phyloP scores from a whole-genome alignment of 2,888 invertebrate genomes.

The Scaptomyza parva region DNA sequence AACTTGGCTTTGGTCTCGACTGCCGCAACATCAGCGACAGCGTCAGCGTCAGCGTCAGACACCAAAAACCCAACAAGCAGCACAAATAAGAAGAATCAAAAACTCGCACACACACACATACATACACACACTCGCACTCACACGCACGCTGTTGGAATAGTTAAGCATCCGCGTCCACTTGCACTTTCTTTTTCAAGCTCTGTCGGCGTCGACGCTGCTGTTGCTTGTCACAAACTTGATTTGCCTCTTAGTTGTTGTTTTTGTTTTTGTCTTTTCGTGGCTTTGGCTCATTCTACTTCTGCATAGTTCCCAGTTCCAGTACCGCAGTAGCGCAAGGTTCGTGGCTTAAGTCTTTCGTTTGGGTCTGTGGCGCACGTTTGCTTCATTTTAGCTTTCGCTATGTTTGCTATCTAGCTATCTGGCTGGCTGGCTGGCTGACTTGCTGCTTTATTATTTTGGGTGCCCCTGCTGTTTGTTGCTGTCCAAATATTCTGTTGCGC shows the following conservation, averaged over 20 bases:
- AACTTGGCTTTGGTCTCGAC: slow-evolving; percentile 66
- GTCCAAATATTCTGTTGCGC: slow-evolving; percentile 48
- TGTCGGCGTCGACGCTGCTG: slow-evolving; percentile 37
- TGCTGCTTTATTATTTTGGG: slow-evolving; percentile 50
- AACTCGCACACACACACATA: slow-evolving; percentile 29
- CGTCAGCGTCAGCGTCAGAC: slow-evolving; percentile 46
- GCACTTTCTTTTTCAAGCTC: slow-evolving; percentile 83
- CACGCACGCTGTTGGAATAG: slow-evolving; percentile 76
- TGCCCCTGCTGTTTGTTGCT: slow-evolving; percentile 28
- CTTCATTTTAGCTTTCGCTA: slow-evolving; percentile 68
- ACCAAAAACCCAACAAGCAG: slow-evolving; percentile 51
- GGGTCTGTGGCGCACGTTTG: slow-evolving; percentile 56
- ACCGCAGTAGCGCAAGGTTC: slow-evolving; percentile 59
- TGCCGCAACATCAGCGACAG: slow-evolving; percentile 37
- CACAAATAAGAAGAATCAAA: slow-evolving; percentile 60
- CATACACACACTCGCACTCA: slow-evolving; percentile 13
- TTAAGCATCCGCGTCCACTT: slow-evolving; percentile 84
- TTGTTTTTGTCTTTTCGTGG: slow-evolving; percentile 1
- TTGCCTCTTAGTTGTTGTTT: slow-evolving; percentile 35
- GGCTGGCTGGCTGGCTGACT: no score
- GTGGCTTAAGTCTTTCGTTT: slow-evolving; percentile 77
- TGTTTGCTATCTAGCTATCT: no score
- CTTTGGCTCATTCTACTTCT: slow-evolving; percentile 65
- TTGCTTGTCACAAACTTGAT: slow-evolving; percentile 43
- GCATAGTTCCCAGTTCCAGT: slow-evolving; percentile 38